These are phyloP conservation scores for Heliothis peltigera DNA, from an alignment of 2,888 invertebrate genomes.

Conservation along the genomic window DNA sequence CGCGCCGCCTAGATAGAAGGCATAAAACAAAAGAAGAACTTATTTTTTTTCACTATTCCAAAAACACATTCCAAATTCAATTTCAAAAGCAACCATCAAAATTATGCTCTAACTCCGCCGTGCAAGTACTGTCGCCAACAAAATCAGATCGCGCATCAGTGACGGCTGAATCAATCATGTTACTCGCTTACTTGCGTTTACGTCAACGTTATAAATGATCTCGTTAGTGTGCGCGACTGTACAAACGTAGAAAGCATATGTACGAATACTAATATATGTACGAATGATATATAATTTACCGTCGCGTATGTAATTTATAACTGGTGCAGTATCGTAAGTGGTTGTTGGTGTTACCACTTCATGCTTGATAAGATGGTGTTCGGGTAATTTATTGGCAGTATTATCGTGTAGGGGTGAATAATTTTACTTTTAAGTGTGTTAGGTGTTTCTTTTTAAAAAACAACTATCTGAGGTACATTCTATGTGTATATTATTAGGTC, in stretches of 20 bases:
- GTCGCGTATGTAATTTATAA: constrained; percentile 33
- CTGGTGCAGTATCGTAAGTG: constrained; percentile 25
- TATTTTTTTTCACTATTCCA: background rate
- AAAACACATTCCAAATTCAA: background rate
- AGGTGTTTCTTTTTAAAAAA: background rate
- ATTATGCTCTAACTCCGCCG: constrained; percentile 31
- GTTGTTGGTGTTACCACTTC: constrained; percentile 7
- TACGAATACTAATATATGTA: background rate
- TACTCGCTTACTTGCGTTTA: constrained; percentile 48
- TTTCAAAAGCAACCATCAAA: constrained; percentile 2
- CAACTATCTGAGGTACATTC: no score
- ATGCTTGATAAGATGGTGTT: constrained; percentile 3
- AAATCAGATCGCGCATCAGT: constrained; percentile 41
- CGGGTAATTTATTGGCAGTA: constrained; percentile 3
- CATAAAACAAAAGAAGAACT: background rate
- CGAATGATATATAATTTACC: constrained; percentile 29
- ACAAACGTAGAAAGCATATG: constrained; percentile 24
- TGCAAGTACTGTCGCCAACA: constrained; percentile 21
- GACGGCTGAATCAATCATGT: constrained; percentile 55
- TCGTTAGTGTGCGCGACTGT: constrained; percentile 39
- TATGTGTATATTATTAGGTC: no score
- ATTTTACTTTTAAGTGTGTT: background rate
- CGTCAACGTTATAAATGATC: constrained; percentile 53
- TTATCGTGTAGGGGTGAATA: background rate
- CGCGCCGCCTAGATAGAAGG: no score